Evolutionary conservation across 2,888 invertebrate genomes (phyloP).

Genomic region (Phoenoteleia sp.): DNA sequence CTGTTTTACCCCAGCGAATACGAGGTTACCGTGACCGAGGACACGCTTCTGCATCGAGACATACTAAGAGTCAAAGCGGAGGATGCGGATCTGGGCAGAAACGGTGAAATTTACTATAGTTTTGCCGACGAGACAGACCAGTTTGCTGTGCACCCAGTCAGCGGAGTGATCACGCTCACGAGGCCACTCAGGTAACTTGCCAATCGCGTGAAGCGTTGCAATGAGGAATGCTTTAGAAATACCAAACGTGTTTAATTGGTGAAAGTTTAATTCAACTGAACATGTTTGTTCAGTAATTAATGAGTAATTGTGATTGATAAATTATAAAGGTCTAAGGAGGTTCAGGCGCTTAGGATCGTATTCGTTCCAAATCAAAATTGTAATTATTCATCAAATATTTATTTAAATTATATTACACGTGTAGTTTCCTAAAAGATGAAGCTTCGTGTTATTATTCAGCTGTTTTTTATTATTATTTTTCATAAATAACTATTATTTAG

Average conservation of each 20-base stretch:
- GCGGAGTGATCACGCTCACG: slow-evolving; percentile 95
- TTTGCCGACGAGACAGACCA: slow-evolving; percentile 93
- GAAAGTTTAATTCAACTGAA: not conserved
- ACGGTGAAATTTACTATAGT: slow-evolving; percentile 99
- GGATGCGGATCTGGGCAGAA: slow-evolving; percentile 98
- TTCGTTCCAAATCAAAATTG: too few species aligned
- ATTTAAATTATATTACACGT: too few species aligned
- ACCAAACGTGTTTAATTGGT: not conserved
- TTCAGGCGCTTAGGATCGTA: too few species aligned
- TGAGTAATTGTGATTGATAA: not conserved
- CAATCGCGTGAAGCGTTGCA: not conserved
- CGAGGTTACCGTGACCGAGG: slow-evolving; percentile 95
- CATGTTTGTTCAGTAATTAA: not conserved
- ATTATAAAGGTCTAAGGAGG: too few species aligned
- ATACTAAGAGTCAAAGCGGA: slow-evolving; percentile 94
- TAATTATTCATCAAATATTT: too few species aligned
- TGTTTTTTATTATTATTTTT: too few species aligned
- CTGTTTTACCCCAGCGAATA: slow-evolving; percentile 97
- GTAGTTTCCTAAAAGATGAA: too few species aligned
- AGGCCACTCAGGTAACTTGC: slow-evolving; percentile 89
- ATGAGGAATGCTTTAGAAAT: not conserved
- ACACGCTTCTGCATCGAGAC: slow-evolving; percentile 94
- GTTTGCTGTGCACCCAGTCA: slow-evolving; percentile 97
- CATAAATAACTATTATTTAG: too few species aligned
- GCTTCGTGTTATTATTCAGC: too few species aligned